A percentile compares a stretch with the other conserved stretches of the same genome.
These are phyloP conservation scores for Tiphia femorata DNA, from an alignment of 2,888 invertebrate genomes.

Conservation along the genomic window DNA sequence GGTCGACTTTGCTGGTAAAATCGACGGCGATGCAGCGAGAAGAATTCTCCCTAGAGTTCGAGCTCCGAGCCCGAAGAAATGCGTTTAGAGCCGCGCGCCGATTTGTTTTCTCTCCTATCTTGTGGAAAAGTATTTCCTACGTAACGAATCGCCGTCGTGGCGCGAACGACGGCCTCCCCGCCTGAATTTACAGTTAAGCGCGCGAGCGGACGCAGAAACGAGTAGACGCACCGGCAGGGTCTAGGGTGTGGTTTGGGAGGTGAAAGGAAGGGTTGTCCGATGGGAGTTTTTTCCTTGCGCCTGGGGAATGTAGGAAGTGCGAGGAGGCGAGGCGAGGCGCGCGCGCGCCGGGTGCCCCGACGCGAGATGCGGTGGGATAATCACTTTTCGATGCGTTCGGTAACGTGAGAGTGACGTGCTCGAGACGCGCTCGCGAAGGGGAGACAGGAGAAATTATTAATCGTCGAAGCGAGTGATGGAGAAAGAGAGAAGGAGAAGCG, in stretches of 20 bases:
- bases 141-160: constrained; percentile 2
- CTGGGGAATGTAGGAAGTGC: not conserved
- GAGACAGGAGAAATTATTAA: too few relatives aligned
- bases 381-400: too few relatives aligned
- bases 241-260: not conserved
- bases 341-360: too few relatives aligned
- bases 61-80: constrained; percentile 22
- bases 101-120: constrained; percentile 38
- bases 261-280: not conserved
- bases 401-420: too few relatives aligned
- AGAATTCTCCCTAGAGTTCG: too few relatives aligned
- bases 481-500: not conserved
- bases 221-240: not conserved
- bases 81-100: constrained; percentile 39
- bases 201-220: not conserved
- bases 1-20: too few relatives aligned
- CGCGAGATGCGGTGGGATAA: too few relatives aligned
- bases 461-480: not conserved
- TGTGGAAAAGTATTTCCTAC: constrained; percentile 28
- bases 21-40: too few relatives aligned
- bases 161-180: constrained; percentile 3
- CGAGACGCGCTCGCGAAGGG: too few relatives aligned
- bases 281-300: not conserved
- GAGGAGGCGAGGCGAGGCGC: too few relatives aligned
- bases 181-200: constrained; percentile 37